Evolutionary conservation across 2,113 vertebrate species (phyloP).

Genomic region (Planiliza haematocheilus): DNA sequence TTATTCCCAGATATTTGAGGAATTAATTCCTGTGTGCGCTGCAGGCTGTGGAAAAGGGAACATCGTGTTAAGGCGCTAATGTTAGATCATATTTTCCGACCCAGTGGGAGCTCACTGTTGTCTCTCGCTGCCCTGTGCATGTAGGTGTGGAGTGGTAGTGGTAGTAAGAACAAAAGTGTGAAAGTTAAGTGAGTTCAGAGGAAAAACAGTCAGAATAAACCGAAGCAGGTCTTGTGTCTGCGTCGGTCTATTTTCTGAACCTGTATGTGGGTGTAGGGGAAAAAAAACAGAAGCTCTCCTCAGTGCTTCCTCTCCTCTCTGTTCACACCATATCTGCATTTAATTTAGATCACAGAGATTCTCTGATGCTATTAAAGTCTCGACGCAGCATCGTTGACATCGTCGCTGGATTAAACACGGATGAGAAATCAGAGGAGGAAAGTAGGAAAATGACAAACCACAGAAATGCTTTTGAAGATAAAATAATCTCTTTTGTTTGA

Average conservation of each 20-base stretch:
- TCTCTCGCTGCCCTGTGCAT: not conserved
- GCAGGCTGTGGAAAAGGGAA: not conserved
- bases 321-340: too few species aligned
- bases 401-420: too few species aligned
- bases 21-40: too few species aligned
- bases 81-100: not conserved
- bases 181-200: slow-evolving; percentile 22
- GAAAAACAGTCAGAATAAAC: slow-evolving; percentile 21
- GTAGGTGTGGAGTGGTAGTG: slow-evolving; percentile 49
- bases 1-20: not conserved
- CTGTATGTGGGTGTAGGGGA: slow-evolving; percentile 27
- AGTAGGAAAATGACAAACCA: too few species aligned
- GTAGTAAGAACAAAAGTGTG: slow-evolving; percentile 48
- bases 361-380: too few species aligned
- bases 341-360: too few species aligned
- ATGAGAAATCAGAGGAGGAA: too few species aligned
- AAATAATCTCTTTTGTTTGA: too few species aligned
- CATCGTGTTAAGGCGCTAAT: not conserved
- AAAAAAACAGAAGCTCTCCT: not conserved
- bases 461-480: too few species aligned
- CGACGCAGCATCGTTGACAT: too few species aligned
- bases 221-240: slow-evolving; percentile 21
- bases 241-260: slow-evolving; percentile 48
- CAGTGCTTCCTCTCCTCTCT: not conserved
- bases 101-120: not conserved